Base-by-base conservation (phyloP, 1,140 invertebrate species). In the Elymnias hypermnestra region DNA sequence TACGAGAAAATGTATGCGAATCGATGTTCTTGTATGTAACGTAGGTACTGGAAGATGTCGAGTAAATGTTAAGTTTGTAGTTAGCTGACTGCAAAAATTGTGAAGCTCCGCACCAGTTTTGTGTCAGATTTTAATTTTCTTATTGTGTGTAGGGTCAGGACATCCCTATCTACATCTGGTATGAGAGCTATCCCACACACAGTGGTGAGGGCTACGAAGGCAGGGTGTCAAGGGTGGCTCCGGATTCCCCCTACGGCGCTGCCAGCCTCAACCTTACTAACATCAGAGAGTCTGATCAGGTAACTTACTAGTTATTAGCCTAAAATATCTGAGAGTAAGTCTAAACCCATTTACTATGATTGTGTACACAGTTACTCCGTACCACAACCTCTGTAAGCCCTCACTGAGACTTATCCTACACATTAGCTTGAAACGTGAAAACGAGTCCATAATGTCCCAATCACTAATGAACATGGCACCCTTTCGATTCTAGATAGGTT, bases 121-220 rank as follows among this genome's bases (percentile, higher is more conserved):
- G 38, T 17, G 6, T 7, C 47, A 37, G 38, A 48, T 25, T 13
- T 39, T 71, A 64, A 72, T 39, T 26, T 40, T 12, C 37, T 36
- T 38, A 31, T 25, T 58, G 53, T 64, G 49, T 81, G 77, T 90
- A 95, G 94, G 94, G 94, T 79, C 91, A 94, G 89, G 95, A 96
- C 87, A 94, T 96, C 87, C 95, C 96, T 57, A 96, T 97, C 83
- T 97, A 96, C 89, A 97, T 97, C 86, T 97, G 95, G 95, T 98
- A 97, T 90, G 95, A 97, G 87, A 95, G 94, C 74, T 98, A 98
- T 85, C 95, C 95, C 56, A 95, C 96, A 39, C 96, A 98, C 88
- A 94, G 93, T 69, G 95, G 94, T 57, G 94, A 95, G 67, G 95
- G 94, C 21, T 98, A 97, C 87, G 94, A 96, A 76, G 95, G 94